phyloP scores from a whole-genome alignment of 2,113 vertebrate genomes.

The Pituophis catenifer region DNA sequence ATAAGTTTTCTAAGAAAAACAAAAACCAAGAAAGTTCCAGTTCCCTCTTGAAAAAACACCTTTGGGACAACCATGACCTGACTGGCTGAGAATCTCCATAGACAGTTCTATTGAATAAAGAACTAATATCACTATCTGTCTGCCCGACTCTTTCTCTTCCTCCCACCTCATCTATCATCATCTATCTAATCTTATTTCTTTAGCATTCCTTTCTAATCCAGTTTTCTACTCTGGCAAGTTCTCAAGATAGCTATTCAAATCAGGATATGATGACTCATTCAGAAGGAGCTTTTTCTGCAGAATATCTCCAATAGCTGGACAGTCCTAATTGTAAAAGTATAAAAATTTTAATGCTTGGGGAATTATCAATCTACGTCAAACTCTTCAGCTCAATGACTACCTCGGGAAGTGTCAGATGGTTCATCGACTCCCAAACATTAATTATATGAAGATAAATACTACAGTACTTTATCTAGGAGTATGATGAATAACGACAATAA shows the following conservation, averaged over 20 bases:
- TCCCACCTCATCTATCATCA: background rate
- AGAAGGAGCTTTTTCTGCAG: background rate
- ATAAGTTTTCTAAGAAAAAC: too few species aligned
- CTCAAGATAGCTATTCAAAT: background rate
- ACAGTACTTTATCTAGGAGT: background rate
- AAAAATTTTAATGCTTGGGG: background rate
- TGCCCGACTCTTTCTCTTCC: background rate
- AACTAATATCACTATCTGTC: background rate
- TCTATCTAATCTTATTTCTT: background rate
- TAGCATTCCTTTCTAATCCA: background rate
- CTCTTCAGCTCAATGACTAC: background rate
- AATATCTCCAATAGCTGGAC: background rate
- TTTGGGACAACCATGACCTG: too few species aligned
- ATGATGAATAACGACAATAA: background rate
- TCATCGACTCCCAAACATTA: background rate
- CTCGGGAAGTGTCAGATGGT: background rate
- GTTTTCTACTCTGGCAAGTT: background rate
- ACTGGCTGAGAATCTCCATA: too few species aligned
- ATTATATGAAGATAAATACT: background rate
- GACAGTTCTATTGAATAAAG: background rate
- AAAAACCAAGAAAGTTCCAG: too few species aligned
- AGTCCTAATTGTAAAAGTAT: background rate
- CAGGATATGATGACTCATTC: background rate
- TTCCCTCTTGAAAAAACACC: too few species aligned
- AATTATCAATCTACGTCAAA: background rate